phyloP scores from a whole-genome alignment of 2,113 vertebrate genomes.

The Semicossyphus pulcher region DNA sequence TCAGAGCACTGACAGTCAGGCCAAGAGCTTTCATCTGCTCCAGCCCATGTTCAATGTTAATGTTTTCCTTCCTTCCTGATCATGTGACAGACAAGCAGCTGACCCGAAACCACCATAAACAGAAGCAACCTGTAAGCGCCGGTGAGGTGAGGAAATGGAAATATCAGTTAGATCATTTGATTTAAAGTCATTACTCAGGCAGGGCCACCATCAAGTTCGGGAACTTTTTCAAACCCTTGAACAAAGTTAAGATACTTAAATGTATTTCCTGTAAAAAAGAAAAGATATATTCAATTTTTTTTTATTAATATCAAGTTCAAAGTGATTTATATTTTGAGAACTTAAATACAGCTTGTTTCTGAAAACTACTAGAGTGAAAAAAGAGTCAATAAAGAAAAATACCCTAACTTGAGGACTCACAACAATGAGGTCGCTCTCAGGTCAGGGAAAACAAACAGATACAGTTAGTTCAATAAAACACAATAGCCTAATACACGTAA shows the following conservation, averaged over 20 bases:
- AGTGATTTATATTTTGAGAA: background rate
- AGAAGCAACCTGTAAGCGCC: conserved; percentile 65
- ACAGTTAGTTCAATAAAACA: conserved; percentile 24
- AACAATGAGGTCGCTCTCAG: background rate
- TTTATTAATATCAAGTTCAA: background rate
- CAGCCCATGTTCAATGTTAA: conserved; percentile 80
- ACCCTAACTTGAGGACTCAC: background rate
- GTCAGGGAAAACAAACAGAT: conserved; percentile 11
- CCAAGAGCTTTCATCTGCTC: conserved; percentile 81
- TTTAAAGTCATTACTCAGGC: conserved; percentile 40
- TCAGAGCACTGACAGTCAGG: conserved; percentile 79
- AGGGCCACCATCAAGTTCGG: conserved; percentile 8
- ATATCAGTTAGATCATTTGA: conserved; percentile 57
- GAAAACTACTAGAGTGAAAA: background rate
- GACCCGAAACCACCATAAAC: conserved; percentile 79
- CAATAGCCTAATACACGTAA: conserved; percentile 1
- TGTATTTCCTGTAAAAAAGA: background rate
- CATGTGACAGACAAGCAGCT: conserved; percentile 83
- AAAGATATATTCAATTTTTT: background rate
- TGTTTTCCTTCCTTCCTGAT: conserved; percentile 80
- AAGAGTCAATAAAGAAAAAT: conserved; percentile 9
- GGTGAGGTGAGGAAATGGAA: conserved; percentile 64
- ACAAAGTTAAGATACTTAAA: background rate
- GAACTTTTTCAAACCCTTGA: conserved; percentile 21
- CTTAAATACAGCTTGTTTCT: background rate